A percentile compares a stretch with the other conserved stretches of the same genome.
phyloP scores from a whole-genome alignment of 1,140 invertebrate species.

The Elymnias hypermnestra region DNA sequence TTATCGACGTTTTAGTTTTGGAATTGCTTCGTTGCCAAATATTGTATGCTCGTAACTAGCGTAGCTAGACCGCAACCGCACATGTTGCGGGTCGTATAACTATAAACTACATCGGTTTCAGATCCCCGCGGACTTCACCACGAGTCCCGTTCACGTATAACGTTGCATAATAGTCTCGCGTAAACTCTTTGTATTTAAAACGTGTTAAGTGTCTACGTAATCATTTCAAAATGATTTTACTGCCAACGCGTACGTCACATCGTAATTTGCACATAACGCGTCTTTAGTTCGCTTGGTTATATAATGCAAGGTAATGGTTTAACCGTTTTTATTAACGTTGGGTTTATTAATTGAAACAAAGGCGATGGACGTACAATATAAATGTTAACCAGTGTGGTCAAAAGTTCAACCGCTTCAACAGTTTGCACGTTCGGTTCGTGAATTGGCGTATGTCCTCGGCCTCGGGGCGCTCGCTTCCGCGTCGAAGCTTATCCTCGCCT shows the following conservation, averaged over 20 bases:
- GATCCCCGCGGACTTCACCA: conserved; percentile 16
- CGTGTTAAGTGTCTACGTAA: conserved; percentile 47
- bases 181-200: conserved; percentile 63
- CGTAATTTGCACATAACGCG: conserved; percentile 10
- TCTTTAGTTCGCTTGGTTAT: conserved; percentile 6
- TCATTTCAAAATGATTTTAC: conserved; percentile 47
- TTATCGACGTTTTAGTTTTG: conserved; percentile 52
- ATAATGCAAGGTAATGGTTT: conserved; percentile 1
- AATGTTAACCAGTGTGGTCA: conserved; percentile 14
- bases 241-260: conserved; percentile 16
- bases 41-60: conserved; percentile 32
- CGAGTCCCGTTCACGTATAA: conserved; percentile 32
- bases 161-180: conserved; percentile 52
- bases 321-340: too few relatives aligned
- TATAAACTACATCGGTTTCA: conserved; percentile 36
- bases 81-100: conserved; percentile 24
- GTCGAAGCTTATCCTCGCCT: conserved; percentile 65
- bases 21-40: conserved; percentile 49
- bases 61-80: conserved; percentile 13
- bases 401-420: conserved; percentile 29
- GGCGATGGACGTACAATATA: background rate
- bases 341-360: background rate
- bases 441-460: conserved; percentile 66
- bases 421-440: conserved; percentile 48
- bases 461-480: conserved; percentile 64